phyloP scores from a whole-genome alignment of 2,113 vertebrate genomes.

The Vidua macroura region DNA sequence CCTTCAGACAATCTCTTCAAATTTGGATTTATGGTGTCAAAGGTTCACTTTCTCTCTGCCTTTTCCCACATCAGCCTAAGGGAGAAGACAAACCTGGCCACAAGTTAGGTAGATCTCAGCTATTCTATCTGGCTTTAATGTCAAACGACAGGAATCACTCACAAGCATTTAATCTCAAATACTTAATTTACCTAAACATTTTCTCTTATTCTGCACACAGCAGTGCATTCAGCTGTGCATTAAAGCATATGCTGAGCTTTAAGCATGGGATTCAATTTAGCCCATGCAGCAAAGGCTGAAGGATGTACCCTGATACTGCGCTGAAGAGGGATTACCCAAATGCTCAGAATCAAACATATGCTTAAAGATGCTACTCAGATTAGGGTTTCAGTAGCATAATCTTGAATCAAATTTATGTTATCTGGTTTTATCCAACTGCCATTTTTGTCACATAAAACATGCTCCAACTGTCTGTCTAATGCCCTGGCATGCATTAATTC shows the following conservation, averaged over 20 bases:
- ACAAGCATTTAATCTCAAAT: background rate
- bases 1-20: background rate
- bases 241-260: background rate
- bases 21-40: background rate
- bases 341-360: background rate
- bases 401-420: background rate
- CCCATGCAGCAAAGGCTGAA: background rate
- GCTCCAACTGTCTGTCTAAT: background rate
- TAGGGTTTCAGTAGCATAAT: background rate
- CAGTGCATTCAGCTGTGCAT: background rate
- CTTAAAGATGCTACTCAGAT: background rate
- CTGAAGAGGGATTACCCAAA: background rate
- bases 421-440: background rate
- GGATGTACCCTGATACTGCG: background rate
- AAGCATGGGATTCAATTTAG: background rate
- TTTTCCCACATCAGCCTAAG: background rate
- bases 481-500: background rate
- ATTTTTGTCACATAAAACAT: background rate
- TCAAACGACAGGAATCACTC: background rate
- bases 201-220: background rate
- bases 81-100: background rate
- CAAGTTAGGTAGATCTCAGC: background rate
- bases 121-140: background rate
- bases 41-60: background rate
- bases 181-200: background rate